Evolutionary conservation across 1,140 invertebrate genomes (phyloP), one percentile per base, ranked within the genome.

Genomic region (Acromyrmex echinatior): DNA sequence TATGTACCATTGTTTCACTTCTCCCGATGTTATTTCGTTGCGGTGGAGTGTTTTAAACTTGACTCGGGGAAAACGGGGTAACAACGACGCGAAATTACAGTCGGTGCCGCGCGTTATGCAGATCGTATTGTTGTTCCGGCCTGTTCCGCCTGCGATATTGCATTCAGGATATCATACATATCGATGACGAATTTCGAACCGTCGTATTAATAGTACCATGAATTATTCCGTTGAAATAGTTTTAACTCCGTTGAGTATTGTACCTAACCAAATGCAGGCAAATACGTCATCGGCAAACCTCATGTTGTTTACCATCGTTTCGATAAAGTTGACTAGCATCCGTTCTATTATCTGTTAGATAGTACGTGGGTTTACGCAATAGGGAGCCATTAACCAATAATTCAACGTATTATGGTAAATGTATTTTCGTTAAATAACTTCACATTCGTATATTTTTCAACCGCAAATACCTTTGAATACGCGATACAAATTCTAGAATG

Each of bases 221-320:
- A 62, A 84, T 76, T 74, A 76, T 84, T 74, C 68, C 58, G 56
- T 74, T 63, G 70, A 84, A 84, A 84, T 74, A 82, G 80, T 82
- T 82, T 82, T 82, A 73, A 82, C 80, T 21, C 80, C 35, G 18
- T 31, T 10, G 53, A 39, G n/a, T 31, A 70, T n/a, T 16, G 51
- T 56, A 39, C 10, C 31, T 49, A 35, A 51, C 70, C 68, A 39
- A 74, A 63, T 31, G 60, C n/a, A 63, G 70, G 70, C 70, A 84
- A 74, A 84, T 56, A 62, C 28, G 70, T 84, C 80, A 76, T 76
- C 70, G 25, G 4, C 70, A 63, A 84, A 84, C 65, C 79, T 71
- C 66, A 71, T 51, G 35, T 16, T 84, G 80, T 84, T 84, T 84
- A 76, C 80, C 70, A 68, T 14, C 56, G 56, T 63, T 84, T 63